phyloP scores from a whole-genome alignment of 2,888 invertebrate species.

The Melanchra persicariae region DNA sequence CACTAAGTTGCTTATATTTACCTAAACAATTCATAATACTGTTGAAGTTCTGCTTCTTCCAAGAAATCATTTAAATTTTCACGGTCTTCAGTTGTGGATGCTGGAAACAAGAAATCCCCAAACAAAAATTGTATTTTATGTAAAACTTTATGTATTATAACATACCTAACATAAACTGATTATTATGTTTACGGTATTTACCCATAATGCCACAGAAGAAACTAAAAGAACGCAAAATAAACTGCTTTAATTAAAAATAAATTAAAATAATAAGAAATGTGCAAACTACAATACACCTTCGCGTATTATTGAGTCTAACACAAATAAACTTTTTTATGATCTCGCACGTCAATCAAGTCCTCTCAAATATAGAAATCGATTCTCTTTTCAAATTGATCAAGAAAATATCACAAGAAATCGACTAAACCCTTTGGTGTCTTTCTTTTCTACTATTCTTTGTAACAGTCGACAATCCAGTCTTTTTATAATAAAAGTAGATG shows the following conservation, averaged over 20 bases:
- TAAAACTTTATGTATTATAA: constrained; percentile 36
- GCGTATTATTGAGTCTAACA: constrained; percentile 20
- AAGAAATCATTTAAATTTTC: constrained; percentile 94
- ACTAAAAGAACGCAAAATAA: constrained; percentile 29
- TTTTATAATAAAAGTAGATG: no score
- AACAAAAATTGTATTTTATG: constrained; percentile 39
- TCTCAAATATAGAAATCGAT: neutral
- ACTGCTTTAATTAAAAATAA: constrained; percentile 37
- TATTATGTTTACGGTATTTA: constrained; percentile 59
- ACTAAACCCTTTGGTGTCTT: constrained; percentile 2
- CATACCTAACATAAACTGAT: constrained; percentile 45
- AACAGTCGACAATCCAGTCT: no score
- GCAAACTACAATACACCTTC: constrained; percentile 26
- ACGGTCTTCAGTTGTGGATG: constrained; percentile 72
- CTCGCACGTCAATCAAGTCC: constrained; percentile 29
- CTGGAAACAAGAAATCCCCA: constrained; percentile 73
- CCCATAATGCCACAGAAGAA: constrained; percentile 68
- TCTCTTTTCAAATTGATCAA: no score
- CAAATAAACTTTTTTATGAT: constrained; percentile 19
- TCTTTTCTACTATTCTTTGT: no score
- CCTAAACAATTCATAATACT: constrained; percentile 96
- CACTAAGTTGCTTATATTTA: constrained; percentile 79
- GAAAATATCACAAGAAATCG: constrained; percentile 1
- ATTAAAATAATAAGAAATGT: constrained; percentile 46
- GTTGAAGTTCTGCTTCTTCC: constrained; percentile 97